Base-by-base conservation (phyloP, 1,140 invertebrate species). In the Drosophila burlai region DNA sequence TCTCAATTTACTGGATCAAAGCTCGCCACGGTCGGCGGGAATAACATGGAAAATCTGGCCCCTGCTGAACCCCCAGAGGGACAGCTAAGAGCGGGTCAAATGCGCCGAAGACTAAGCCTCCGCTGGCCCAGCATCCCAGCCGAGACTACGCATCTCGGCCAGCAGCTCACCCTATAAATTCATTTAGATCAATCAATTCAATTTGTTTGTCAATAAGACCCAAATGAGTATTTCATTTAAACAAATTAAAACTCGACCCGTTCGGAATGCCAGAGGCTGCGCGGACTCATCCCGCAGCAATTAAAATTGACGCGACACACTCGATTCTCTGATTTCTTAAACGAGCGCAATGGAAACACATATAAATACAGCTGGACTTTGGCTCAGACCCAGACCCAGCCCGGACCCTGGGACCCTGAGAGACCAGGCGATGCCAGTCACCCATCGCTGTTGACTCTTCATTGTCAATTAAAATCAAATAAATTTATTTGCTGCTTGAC, bases 131-230 rank as follows among this genome's bases (percentile, higher is more conserved):
- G 47, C 15, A 46, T 26, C 24, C 24, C 24, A 57, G 21, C 16
- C 24, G 43, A n/a, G 18, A 31, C 34, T 38, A 10, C 34, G 29
- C 49, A 40, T 52, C 57, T 63, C 68, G 78, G 52, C 36, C 31
- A 67, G 66, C 50, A 46, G 80, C 83, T 87, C 79, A 68, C 54
- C 86, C 77, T 81, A 90, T 92, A 92, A 92, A 92, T 92, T 92
- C 91, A 92, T 92, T 92, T 92, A 92, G 90, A 92, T 92, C 91
- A 92, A 92, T 92, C 91, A 92, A 92, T 92, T 92, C 91, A 92
- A 92, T 92, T 92, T 92, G 83, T 92, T 92, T 92, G 91, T 91
- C 91, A 92, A 92, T 92, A 92, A 92, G 84, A 76, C 57, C 84
- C 90, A 87, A 92, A 92, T 92, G 83, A 91, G 83, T 90, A 92